Evolutionary conservation across 2,113 vertebrate genomes (phyloP).

Genomic region (Hemichromis elongatus): DNA sequence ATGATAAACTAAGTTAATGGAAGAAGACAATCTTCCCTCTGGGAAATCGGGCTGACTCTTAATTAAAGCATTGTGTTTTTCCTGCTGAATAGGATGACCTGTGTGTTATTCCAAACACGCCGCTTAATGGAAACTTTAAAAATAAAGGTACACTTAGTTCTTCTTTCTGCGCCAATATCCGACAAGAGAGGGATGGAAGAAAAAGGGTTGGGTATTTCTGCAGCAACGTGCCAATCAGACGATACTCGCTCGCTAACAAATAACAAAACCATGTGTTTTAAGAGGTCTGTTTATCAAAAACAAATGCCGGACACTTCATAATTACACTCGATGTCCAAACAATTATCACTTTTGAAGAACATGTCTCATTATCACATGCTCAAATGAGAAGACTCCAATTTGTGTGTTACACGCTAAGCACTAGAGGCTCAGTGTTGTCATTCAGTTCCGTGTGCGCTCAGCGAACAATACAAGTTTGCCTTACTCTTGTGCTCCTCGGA

Average conservation of each 20-base stretch:
- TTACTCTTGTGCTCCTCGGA: constrained; percentile 55
- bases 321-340: constrained; percentile 26
- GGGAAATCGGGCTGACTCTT: constrained; percentile 70
- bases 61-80: constrained; percentile 73
- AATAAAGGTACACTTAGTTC: neutral
- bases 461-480: constrained; percentile 44
- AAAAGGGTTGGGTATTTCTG: neutral
- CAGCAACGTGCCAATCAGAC: neutral
- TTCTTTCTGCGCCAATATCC: neutral
- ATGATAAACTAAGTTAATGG: constrained; percentile 76
- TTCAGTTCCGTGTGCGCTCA: neutral
- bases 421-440: neutral
- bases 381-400: constrained; percentile 13
- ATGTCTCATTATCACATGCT: constrained; percentile 53
- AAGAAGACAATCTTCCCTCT: constrained; percentile 70
- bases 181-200: neutral
- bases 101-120: constrained; percentile 21
- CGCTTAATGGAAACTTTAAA: constrained; percentile 22
- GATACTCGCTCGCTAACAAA: neutral
- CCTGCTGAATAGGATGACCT: constrained; percentile 17
- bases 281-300: constrained; percentile 53
- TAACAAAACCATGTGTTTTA: neutral
- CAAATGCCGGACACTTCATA: constrained; percentile 33
- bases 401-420: neutral
- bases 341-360: constrained; percentile 39